phyloP scores from a whole-genome alignment of 2,797 vertebrate genomes.

The Zenarchopterus dispar region DNA sequence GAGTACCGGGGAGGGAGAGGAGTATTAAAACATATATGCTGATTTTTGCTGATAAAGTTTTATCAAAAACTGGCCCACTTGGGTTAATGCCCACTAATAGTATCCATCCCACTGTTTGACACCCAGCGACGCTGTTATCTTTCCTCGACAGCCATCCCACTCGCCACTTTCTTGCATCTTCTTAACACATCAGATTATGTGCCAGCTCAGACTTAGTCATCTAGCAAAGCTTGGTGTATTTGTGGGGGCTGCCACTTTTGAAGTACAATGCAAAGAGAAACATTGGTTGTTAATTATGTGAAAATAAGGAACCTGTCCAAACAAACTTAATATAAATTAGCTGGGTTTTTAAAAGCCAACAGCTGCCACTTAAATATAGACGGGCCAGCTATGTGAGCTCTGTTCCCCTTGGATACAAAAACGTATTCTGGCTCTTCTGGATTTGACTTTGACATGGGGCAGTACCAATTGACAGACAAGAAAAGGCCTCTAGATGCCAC shows the following conservation, averaged over 20 bases:
- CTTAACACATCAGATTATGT: conserved; percentile 31
- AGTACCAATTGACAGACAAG: too few species aligned
- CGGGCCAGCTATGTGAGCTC: too few species aligned
- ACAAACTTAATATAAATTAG: conserved; percentile 9
- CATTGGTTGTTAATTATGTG: conserved; percentile 24
- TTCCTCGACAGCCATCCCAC: conserved; percentile 31
- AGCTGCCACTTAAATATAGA: not conserved
- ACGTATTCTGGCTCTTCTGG: too few species aligned
- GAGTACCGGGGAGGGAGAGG: conserved; percentile 20
- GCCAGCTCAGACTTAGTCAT: conserved; percentile 56
- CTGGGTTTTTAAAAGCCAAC: conserved; percentile 1
- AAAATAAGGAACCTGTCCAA: conserved; percentile 14
- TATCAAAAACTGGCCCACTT: conserved; percentile 23
- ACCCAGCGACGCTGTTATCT: conserved; percentile 32
- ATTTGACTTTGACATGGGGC: too few species aligned
- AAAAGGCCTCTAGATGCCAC: too few species aligned
- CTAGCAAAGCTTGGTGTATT: conserved; percentile 16
- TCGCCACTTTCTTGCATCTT: conserved; percentile 31
- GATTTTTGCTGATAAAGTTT: conserved; percentile 2
- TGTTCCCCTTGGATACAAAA: too few species aligned
- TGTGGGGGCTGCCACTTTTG: conserved; percentile 39
- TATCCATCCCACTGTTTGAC: conserved; percentile 39
- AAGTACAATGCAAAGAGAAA: conserved; percentile 27
- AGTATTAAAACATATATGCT: conserved; percentile 18
- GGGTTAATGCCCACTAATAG: conserved; percentile 27